These are phyloP conservation scores for Enchytraeus crypticus DNA, from an alignment of 2,888 invertebrate genomes.

Conservation along the genomic window DNA sequence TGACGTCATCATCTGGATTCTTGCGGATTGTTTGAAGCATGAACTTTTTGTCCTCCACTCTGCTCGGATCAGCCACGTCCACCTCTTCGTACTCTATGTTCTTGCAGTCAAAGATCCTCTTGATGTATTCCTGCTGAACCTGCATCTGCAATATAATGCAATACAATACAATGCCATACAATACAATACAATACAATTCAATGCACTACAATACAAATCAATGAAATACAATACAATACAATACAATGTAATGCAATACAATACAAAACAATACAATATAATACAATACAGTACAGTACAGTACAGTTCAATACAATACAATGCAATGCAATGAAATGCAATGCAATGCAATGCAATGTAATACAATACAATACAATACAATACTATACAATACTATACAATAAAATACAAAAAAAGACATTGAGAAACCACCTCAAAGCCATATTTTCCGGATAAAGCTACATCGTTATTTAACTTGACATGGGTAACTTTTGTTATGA, in stretches of 20 bases:
- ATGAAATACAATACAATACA: no score
- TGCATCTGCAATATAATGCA: constrained; percentile 10
- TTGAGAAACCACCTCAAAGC: no score
- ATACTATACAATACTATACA: no score
- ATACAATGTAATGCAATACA: neutral
- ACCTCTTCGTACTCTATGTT: constrained; percentile 17
- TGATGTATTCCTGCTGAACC: constrained; percentile 16
- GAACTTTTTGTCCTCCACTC: constrained; percentile 12
- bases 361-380: no score
- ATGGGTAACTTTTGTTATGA: no score
- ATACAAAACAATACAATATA: neutral
- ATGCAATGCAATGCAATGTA: no score
- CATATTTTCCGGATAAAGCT: no score
- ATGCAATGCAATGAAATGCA: no score
- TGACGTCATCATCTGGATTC: constrained; percentile 1
- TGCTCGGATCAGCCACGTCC: constrained; percentile 14
- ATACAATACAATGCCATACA: neutral
- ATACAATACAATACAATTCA: neutral
- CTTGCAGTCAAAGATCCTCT: constrained; percentile 14
- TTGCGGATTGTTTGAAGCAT: constrained; percentile 11
- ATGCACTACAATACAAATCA: no score
- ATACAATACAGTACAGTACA: neutral
- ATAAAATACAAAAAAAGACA: no score
- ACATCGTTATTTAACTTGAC: no score
- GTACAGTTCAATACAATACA: no score